These are phyloP conservation scores for Nannoperca australis DNA, from an alignment of 2,797 vertebrate genomes.

Conservation along the genomic window DNA sequence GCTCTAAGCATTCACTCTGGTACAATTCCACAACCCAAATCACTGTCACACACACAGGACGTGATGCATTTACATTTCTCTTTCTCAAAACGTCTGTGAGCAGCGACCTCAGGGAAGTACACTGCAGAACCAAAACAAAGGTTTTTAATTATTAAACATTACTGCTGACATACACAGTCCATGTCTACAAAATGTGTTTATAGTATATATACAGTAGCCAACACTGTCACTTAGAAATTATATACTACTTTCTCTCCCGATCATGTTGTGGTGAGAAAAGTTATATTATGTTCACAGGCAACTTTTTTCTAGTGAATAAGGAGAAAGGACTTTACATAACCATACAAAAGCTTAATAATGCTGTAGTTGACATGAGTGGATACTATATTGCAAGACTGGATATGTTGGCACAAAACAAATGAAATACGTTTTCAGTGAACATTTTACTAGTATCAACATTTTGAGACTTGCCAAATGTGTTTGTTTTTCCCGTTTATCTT, in stretches of 20 bases:
- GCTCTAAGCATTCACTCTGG: neutral
- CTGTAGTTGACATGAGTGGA: neutral
- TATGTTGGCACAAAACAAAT: neutral
- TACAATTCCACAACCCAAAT: neutral
- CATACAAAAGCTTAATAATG: no score
- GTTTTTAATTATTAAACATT: neutral
- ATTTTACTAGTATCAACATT: no score
- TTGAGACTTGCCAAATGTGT: no score
- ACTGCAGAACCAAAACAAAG: slow-evolving; percentile 3
- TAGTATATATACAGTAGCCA: neutral
- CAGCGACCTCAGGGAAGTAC: neutral
- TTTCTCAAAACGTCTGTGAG: no score
- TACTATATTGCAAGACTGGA: neutral
- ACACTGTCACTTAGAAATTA: neutral
- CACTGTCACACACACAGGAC: neutral
- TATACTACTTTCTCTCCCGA: no score
- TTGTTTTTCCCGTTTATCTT: no score
- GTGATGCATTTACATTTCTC: slow-evolving; percentile 1
- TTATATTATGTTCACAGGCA: no score
- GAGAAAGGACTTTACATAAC: no score
- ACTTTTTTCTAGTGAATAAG: no score
- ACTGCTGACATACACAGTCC: neutral
- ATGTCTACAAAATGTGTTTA: no score
- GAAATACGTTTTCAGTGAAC: neutral
- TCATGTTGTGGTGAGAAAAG: no score